Base-by-base conservation (phyloP, 2,888 invertebrate genomes). In the Dolomedes plantarius region DNA sequence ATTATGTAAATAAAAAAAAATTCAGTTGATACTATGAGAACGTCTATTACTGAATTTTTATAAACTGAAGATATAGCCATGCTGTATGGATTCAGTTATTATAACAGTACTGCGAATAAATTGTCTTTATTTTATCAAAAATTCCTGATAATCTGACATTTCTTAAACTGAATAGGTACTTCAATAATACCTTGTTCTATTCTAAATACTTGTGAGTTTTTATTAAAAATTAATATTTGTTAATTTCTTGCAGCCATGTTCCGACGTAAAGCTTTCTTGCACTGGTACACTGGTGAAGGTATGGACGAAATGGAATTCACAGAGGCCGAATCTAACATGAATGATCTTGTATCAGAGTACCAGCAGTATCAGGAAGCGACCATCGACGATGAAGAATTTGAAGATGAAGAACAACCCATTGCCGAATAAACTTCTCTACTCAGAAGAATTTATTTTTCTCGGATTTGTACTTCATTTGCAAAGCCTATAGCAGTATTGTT, bases 281-380 rank as follows among this genome's bases (percentile, higher is more conserved):
- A 98, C 93, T 98, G 98, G 97, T 98, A 97, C 93, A 97, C 97
- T 27, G 97, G 97, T 79, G 97, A 98, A 92, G 98, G 98, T 87
- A 98, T 98, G 98, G 97, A 98, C 92, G 97, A 97, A 93, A 95
- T 97, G 96, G 98, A 98, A 92, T 98, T 98, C 93, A 97, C 96
- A 81, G 98, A 98, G 91, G 98, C 98, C 0, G 82, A 83, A 23
- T 83, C 82, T 1, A 83, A 83, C 39, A 83, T 83, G 83, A 83
- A 83, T 71, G 83, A 83, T 77, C 64, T 83, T 7, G 72, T 83
- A 5, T 83, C 89, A 92, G 86, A 86, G 39, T 86, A 86, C 19
- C 86, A 86, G 23, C 86, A 86, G 28, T 86, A 86, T n/a, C 86
- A 86, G 72, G 86, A 86, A 73, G 92, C 92, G 73, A 92, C 92